A percentile compares a stretch with the other conserved stretches of the same genome.
Conservation (phyloP, 2,797 vertebrate species). For the Melanotaenia nigrans region DNA sequence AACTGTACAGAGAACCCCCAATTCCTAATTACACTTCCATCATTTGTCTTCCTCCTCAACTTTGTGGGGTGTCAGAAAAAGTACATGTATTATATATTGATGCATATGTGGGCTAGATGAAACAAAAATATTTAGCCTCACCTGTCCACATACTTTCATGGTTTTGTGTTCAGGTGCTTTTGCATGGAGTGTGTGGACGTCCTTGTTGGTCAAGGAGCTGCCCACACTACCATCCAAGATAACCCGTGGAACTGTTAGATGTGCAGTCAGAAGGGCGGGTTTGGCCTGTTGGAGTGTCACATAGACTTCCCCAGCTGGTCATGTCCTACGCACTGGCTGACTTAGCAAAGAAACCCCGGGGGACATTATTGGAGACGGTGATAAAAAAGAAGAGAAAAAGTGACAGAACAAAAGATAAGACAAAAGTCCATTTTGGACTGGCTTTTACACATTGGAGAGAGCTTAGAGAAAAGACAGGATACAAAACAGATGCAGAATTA, state of each 20-base stretch:
- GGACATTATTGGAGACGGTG: not conserved
- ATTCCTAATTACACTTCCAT: not conserved
- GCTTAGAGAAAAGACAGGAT: not conserved
- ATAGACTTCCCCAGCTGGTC: slow-evolving; percentile 88
- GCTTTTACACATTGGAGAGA: not conserved
- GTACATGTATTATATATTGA: no score
- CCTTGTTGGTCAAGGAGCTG: slow-evolving; percentile 92
- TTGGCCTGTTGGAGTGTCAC: slow-evolving; percentile 90
- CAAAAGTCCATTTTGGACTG: no score
- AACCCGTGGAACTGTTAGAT: slow-evolving; percentile 99
- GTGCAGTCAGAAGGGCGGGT: slow-evolving; percentile 89
- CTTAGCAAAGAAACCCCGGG: not conserved
- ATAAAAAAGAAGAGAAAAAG: no score
- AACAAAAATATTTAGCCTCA: no score
- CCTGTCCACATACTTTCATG: not conserved
- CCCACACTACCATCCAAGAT: slow-evolving; percentile 94
- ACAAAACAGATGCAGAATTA: not conserved
- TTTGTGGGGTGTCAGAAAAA: not conserved
- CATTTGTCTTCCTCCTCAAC: not conserved
- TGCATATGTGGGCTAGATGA: no score
- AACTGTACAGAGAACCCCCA: not conserved
- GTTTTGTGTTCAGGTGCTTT: slow-evolving; percentile 87
- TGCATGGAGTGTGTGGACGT: slow-evolving; percentile 97
- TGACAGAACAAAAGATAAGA: no score
- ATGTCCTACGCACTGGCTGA: not conserved